Evolutionary conservation across 2,113 vertebrate species (phyloP), one percentile per base, ranked within the genome.

Genomic region (Protobothrops flavoviridis): DNA sequence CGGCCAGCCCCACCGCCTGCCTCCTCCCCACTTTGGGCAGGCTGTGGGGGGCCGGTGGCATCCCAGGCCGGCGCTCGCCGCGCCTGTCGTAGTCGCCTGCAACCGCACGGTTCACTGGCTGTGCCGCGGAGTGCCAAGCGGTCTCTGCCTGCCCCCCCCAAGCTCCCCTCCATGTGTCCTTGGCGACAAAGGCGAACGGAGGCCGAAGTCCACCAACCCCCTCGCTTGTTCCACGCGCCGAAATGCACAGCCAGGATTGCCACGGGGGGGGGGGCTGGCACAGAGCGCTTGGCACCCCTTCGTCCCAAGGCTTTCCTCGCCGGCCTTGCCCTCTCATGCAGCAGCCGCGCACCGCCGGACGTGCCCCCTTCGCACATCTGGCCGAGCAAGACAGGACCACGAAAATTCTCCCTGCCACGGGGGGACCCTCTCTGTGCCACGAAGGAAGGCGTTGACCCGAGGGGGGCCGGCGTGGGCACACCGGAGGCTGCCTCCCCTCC

Each of bases 391-490:
- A 3, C 55, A 17, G 55, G 15, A 4, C 0, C 3, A 0, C 12
- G 10, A 3, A 29, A 61, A 61, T 61, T 26, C 59, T 9, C 7
- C 23, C 23, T 26, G 59, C 24, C 23, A 59, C 59, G 23, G 9
- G 23, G 9, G 10, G 26, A 1, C 59, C 26, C 61, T 29, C 26
- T 69, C 11, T 69, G 61, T n/a, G 61, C 29, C 26, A n/a, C 61
- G 0, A 4, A n/a, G 26, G 29, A 4, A n/a, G 29, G 26, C 9
- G 24, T 29, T 29, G 10, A 0, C 1, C 11, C 26, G 12, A 12
- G 11, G 26, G 45, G 61, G 23, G 21, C 6, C 2, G 2, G 21
- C 8, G 23, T 59, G 57, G 57, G 57, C 23, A 3, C 23, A 24
- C 5, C 23, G 2, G 5, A 23, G 20, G 23, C 6, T 8, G 21